Conservation (phyloP, 2,888 invertebrate species). For the Nemotelus nigrinus region DNA sequence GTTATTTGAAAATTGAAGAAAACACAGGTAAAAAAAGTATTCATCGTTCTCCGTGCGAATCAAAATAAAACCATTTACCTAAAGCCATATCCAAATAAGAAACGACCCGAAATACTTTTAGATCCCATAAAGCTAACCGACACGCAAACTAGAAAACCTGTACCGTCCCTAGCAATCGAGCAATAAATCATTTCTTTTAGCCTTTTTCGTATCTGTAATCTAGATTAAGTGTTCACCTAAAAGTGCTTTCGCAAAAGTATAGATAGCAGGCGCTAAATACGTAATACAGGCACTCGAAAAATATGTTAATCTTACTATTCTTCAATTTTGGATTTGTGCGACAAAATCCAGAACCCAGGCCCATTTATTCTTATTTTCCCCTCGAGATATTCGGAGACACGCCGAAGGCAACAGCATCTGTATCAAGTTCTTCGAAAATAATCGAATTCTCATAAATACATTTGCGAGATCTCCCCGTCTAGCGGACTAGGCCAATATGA, state of each 20-base stretch:
- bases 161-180: not conserved
- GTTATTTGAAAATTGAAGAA: too few species aligned
- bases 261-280: not conserved
- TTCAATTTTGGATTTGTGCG: conserved; percentile 1
- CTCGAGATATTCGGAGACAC: not conserved
- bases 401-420: conserved; percentile 11
- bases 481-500: conserved; percentile 24
- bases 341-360: not conserved
- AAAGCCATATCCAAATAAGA: too few species aligned
- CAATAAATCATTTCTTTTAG: conserved; percentile 6
- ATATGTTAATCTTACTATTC: conserved; percentile 16
- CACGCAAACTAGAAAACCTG: too few species aligned
- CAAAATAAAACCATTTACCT: too few species aligned
- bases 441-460: conserved; percentile 39
- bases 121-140: too few species aligned
- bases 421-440: conserved; percentile 12
- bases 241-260: not conserved
- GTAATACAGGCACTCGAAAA: not conserved
- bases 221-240: conserved; percentile 8
- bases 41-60: too few species aligned
- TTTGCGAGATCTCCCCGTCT: conserved; percentile 8
- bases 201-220: not conserved
- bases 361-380: not conserved
- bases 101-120: too few species aligned
- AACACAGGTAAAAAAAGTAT: too few species aligned